Base-by-base conservation (phyloP, 2,888 invertebrate genomes). In the Nomada fabriciana region DNA sequence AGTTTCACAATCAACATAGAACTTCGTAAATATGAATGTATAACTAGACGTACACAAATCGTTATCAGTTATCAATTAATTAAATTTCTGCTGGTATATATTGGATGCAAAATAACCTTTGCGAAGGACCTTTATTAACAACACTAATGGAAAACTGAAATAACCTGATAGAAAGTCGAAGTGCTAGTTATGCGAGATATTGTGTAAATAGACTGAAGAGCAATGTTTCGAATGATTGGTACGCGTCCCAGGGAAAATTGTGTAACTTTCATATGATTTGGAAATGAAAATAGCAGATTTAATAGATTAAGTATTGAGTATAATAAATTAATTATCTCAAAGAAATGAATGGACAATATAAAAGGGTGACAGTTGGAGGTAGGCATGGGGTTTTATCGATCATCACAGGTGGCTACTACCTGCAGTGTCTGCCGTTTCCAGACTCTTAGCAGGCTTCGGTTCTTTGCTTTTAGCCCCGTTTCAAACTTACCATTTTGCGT, bases 351-450 rank as follows among this genome's bases (percentile, higher is more conserved):
- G 15, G 59, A 77, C 25, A 53, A 57, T 3, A 20, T n/a, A 18
- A 18, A 36, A 36, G 36, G 36, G 36, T 29, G 47, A 59, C 20
- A 7, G 36, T 36, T n/a, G n/a, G 18, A 47, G 29, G 13, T 65
- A 36, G 72, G 67, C 64, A 75, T 76, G 68, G 67, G 68, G 61
- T 76, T 84, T 79, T 75, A 84, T 84, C 67, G 80, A 80, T 84
- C 75, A 57, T 73, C 59, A 42, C 60, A 74, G 83, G 81, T 84
- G 71, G 75, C 36, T 7, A 36, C 74, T 68, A 72, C 74, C 65
- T 75, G 25, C 20, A 53, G 47, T 71, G 68, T 76, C 69, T 42
- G 55, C 61, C 50, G 50, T 76, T 9, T 18, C 4, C 70, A 36
- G 36, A 36, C 64, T 67, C 18, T 65, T 55, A 60, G 29, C 55